Percentiles rank a stretch among this genome's conserved stretches.
Evolutionary conservation across 2,888 invertebrate genomes (phyloP).

Genomic region (Alcis repandata): DNA sequence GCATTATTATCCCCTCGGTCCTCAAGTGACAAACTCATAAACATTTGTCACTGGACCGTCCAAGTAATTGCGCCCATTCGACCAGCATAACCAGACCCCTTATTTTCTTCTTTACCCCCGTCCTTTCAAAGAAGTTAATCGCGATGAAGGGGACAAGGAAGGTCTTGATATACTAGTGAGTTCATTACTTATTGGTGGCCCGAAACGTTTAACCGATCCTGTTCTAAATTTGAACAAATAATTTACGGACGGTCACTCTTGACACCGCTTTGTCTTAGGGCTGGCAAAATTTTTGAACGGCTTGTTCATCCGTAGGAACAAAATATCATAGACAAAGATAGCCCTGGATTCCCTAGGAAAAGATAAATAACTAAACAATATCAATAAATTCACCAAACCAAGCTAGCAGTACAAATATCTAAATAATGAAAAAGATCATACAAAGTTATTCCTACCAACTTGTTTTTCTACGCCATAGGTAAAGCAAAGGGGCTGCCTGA

Average conservation of each 20-base stretch:
- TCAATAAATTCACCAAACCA: too few species aligned
- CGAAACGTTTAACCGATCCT: constrained; percentile 84
- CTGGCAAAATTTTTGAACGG: constrained; percentile 42
- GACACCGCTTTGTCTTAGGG: constrained; percentile 69
- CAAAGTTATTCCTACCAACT: too few species aligned
- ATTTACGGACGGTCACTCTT: constrained; percentile 84
- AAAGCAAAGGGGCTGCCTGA: too few species aligned
- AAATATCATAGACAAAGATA: too few species aligned
- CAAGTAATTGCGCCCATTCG: constrained; percentile 76
- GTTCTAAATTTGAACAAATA: constrained; percentile 86
- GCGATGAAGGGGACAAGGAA: constrained; percentile 32
- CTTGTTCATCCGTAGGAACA: background rate
- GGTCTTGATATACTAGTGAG: constrained; percentile 60
- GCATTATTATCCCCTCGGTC: constrained; percentile 65
- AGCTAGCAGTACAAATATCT: too few species aligned
- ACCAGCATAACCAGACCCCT: constrained; percentile 64
- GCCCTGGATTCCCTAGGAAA: too few species aligned
- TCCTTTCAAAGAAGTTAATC: constrained; percentile 18
- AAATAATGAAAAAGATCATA: too few species aligned
- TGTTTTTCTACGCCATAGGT: too few species aligned
- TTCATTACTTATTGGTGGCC: constrained; percentile 84
- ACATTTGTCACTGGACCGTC: constrained; percentile 84
- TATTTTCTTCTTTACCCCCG: constrained; percentile 27
- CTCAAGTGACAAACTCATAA: constrained; percentile 85
- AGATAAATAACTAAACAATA: too few species aligned